Evolutionary conservation across 2,888 invertebrate species (phyloP).

Genomic region (Noctua janthe): DNA sequence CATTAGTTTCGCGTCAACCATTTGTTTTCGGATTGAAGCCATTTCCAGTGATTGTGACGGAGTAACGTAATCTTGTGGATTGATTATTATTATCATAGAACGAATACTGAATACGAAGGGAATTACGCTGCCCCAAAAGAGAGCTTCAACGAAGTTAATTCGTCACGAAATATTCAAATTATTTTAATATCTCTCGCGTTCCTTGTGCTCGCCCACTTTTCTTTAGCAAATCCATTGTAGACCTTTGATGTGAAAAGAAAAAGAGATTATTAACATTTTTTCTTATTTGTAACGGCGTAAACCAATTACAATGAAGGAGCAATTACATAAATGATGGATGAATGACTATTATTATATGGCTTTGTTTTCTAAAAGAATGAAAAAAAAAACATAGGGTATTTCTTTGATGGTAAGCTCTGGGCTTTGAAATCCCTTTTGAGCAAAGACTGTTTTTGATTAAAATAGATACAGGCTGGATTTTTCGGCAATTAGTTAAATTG

Average conservation of each 20-base stretch:
- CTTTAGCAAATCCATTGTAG: background rate
- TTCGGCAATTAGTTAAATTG: background rate
- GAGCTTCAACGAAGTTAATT: slow-evolving; percentile 27
- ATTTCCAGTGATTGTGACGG: slow-evolving; percentile 36
- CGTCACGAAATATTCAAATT: slow-evolving; percentile 31
- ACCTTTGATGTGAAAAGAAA: background rate
- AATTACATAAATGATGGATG: slow-evolving; percentile 14
- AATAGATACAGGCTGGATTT: background rate
- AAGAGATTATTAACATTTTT: background rate
- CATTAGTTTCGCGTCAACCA: slow-evolving; percentile 52
- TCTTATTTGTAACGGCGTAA: slow-evolving; percentile 6
- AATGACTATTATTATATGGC: background rate
- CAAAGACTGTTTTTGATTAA: background rate
- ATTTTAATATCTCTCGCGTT: slow-evolving; percentile 20
- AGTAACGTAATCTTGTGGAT: slow-evolving; percentile 40
- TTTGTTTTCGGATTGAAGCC: slow-evolving; percentile 56
- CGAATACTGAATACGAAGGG: slow-evolving; percentile 31
- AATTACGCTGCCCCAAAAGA: background rate
- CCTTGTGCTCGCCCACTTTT: background rate
- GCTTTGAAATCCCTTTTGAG: background rate
- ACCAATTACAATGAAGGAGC: background rate
- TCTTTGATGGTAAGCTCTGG: background rate
- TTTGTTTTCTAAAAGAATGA: background rate
- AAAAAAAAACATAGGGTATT: background rate
- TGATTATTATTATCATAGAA: slow-evolving; percentile 41